Conservation (phyloP, 2,113 vertebrate genomes). For the Hystrix cristata region DNA sequence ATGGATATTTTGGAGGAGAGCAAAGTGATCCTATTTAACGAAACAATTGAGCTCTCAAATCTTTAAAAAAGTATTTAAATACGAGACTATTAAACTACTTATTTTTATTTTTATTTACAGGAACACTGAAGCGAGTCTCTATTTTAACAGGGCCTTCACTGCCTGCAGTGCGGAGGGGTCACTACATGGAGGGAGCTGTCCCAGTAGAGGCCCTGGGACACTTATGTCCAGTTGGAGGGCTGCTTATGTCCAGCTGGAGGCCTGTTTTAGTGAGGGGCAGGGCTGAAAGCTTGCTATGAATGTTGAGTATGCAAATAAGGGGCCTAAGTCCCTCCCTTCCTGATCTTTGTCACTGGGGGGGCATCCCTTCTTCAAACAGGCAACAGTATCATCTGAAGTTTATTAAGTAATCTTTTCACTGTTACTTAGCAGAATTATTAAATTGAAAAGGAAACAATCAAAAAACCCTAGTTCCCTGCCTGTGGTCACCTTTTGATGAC, state of each 20-base stretch:
- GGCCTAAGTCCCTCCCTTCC: background rate
- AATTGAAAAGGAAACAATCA: background rate
- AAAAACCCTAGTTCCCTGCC: background rate
- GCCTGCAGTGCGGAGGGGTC: background rate
- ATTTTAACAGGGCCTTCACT: background rate
- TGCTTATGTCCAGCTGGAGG: background rate
- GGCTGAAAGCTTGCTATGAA: background rate
- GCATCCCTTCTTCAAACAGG: background rate
- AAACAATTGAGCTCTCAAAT: background rate
- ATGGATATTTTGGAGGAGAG: background rate
- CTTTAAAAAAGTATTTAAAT: background rate
- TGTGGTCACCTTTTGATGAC: background rate
- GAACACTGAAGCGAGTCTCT: background rate
- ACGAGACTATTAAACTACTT: background rate
- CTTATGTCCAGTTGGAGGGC: no score
- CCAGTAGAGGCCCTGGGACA: background rate
- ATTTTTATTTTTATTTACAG: background rate
- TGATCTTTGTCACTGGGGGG: background rate
- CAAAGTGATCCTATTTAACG: background rate
- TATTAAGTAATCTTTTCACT: background rate
- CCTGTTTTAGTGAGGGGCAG: background rate
- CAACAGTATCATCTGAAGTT: background rate
- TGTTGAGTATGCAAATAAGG: background rate
- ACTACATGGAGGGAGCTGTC: background rate
- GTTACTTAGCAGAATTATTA: background rate